These are phyloP conservation scores for Ectemnius continuus DNA, from an alignment of 2,888 invertebrate species.

Conservation along the genomic window DNA sequence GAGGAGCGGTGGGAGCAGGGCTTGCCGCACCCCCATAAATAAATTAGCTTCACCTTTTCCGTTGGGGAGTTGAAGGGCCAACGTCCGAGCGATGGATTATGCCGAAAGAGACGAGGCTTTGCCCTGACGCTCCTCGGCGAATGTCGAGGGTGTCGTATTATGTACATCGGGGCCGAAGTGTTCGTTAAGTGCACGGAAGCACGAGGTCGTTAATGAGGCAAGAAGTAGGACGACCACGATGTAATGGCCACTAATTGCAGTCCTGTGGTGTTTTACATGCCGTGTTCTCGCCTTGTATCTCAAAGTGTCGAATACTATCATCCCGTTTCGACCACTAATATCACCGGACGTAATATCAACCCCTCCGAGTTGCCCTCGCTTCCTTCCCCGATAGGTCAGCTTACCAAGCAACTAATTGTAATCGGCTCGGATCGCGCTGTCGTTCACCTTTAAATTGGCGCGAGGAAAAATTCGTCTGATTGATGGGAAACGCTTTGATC, in stretches of 20 bases:
- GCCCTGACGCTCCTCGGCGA: background rate
- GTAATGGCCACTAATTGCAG: slow-evolving; percentile 24
- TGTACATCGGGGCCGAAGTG: background rate
- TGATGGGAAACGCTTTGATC: too few relatives aligned
- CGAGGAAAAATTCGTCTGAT: too few relatives aligned
- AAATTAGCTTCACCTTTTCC: slow-evolving; percentile 51
- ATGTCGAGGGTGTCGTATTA: background rate
- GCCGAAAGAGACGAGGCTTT: background rate
- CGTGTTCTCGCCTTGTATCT: background rate
- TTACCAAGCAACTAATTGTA: too few relatives aligned
- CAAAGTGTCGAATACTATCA: slow-evolving; percentile 8
- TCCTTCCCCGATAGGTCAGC: too few relatives aligned
- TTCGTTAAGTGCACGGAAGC: slow-evolving; percentile 17
- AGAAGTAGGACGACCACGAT: slow-evolving; percentile 15
- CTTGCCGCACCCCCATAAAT: slow-evolving; percentile 44
- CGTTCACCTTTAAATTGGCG: too few relatives aligned
- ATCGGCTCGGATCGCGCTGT: too few relatives aligned
- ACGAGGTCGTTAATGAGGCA: slow-evolving; percentile 28
- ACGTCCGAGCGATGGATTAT: background rate
- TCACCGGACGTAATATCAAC: background rate
- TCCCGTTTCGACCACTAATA: too few relatives aligned
- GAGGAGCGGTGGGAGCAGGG: background rate
- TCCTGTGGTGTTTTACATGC: background rate
- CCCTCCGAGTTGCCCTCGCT: too few relatives aligned
- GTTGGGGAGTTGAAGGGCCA: slow-evolving; percentile 6